phyloP scores from a whole-genome alignment of 2,888 invertebrate genomes.

The Hipparchia semele region DNA sequence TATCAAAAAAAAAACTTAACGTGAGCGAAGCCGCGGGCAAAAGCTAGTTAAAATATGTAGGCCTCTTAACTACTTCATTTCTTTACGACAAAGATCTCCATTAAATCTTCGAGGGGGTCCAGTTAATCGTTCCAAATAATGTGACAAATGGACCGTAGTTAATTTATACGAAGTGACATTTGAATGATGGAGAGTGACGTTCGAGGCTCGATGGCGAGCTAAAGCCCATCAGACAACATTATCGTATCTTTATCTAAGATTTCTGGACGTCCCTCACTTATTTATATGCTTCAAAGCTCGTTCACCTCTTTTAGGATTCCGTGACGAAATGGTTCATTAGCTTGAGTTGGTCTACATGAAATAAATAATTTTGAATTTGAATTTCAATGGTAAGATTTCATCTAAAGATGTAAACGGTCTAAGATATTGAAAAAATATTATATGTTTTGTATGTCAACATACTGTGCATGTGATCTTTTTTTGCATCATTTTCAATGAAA shows the following conservation, averaged over 20 bases:
- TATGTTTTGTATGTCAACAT: no score
- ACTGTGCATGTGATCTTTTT: no score
- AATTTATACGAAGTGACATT: slow-evolving; percentile 41
- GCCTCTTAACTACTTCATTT: background rate
- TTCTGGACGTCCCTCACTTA: slow-evolving; percentile 43
- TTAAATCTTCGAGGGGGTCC: slow-evolving; percentile 33
- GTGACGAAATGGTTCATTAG: slow-evolving; percentile 50
- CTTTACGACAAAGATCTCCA: slow-evolving; percentile 33
- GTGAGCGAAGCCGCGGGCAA: no score
- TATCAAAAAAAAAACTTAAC: no score
- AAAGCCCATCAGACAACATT: slow-evolving; percentile 50
- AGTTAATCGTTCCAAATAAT: slow-evolving; percentile 37
- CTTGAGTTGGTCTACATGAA: no score
- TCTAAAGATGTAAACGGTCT: no score
- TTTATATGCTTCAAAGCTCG: background rate
- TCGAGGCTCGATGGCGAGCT: slow-evolving; percentile 46
- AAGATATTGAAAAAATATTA: no score
- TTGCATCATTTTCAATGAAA: no score
- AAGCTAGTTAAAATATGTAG: background rate
- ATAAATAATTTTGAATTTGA: no score
- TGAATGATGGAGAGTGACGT: slow-evolving; percentile 45
- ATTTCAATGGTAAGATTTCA: no score
- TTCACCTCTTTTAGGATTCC: slow-evolving; percentile 8
- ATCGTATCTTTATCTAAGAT: slow-evolving; percentile 53
- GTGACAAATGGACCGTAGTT: slow-evolving; percentile 31